Conservation (phyloP, 2,797 vertebrate genomes). For the Chromobotia macracanthus region DNA sequence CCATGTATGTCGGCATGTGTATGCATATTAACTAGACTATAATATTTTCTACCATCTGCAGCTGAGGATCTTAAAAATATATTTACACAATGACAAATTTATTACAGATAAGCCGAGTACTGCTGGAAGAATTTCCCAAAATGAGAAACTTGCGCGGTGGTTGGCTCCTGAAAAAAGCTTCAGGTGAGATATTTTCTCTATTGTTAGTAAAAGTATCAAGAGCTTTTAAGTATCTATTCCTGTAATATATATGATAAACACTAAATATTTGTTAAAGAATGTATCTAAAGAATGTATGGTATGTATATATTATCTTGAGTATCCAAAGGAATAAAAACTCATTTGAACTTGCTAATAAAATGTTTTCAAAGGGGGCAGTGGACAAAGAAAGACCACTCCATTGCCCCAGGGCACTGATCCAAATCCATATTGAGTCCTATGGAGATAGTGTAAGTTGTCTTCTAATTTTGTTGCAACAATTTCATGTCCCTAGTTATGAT, state of each 20-base stretch:
- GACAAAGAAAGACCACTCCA: slow-evolving; percentile 36
- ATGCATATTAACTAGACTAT: background rate
- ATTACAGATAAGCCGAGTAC: slow-evolving; percentile 5
- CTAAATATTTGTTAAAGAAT: slow-evolving; percentile 9
- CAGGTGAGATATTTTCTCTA: slow-evolving; percentile 3
- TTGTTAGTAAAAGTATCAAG: background rate
- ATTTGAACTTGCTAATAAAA: slow-evolving; percentile 2
- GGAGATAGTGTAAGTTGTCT: slow-evolving; percentile 23
- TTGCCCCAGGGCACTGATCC: slow-evolving; percentile 16
- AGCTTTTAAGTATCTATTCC: no score
- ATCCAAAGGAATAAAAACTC: background rate
- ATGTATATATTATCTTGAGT: background rate
- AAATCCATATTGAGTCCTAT: slow-evolving; percentile 26
- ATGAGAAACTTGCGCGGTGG: background rate
- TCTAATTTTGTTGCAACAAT: background rate
- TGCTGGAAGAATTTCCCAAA: background rate
- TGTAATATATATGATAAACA: background rate
- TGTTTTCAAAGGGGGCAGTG: slow-evolving; percentile 42
- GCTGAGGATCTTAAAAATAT: background rate
- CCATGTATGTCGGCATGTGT: background rate
- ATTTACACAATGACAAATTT: background rate
- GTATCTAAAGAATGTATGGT: background rate
- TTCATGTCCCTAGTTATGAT: background rate
- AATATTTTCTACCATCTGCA: background rate
- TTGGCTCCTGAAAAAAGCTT: background rate